Evolutionary conservation across 2,113 vertebrate genomes (phyloP).

Genomic region (Chrysochloris asiatica): DNA sequence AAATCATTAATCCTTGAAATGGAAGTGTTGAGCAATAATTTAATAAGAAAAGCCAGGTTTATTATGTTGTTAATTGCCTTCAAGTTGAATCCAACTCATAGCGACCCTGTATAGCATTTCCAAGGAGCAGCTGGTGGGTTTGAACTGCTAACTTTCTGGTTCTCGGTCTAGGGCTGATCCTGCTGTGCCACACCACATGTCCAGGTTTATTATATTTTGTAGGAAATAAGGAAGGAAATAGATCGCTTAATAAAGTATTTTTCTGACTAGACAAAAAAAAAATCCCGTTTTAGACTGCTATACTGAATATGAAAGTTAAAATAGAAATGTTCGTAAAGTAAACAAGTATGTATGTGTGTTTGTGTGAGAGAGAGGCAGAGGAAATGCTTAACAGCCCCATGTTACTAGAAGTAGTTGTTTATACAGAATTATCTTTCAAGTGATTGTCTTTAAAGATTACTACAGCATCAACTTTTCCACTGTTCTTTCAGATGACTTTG

Average conservation of each 20-base stretch:
- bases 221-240: background rate
- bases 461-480: too few species aligned
- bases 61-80: too few species aligned
- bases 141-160: too few species aligned
- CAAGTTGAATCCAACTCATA: too few species aligned
- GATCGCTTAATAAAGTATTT: constrained; percentile 4
- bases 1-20: too few species aligned
- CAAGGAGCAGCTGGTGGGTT: too few species aligned
- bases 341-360: too few species aligned
- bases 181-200: too few species aligned
- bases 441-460: background rate
- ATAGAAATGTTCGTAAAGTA: too few species aligned
- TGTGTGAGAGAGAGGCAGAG: background rate
- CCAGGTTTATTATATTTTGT: constrained; percentile 43
- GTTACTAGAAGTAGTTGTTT: background rate
- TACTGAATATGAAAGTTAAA: background rate
- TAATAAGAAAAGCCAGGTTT: constrained; percentile 13
- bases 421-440: constrained; percentile 2
- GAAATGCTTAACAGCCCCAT: background rate
- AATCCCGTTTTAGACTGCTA: constrained; percentile 1
- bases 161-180: too few species aligned
- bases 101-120: too few species aligned
- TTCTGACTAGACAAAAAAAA: background rate
- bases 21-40: constrained; percentile 8
- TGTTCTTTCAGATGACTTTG: too few species aligned